Percentiles rank a stretch among this genome's conserved stretches.
Evolutionary conservation across 2,888 invertebrate genomes (phyloP).

Genomic region (Anthrax anthrax): DNA sequence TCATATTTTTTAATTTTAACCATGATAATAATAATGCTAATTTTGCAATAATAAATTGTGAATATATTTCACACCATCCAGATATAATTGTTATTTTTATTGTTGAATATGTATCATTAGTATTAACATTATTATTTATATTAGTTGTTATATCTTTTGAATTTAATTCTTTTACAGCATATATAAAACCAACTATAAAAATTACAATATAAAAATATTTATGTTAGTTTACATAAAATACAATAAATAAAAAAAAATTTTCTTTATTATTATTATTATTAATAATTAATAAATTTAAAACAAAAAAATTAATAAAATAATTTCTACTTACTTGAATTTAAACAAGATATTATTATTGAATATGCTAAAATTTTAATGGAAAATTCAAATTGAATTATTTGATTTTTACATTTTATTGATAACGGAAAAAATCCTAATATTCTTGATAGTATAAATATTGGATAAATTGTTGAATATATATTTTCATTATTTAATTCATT

Average conservation of each 20-base stretch:
- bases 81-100: conserved; percentile 17
- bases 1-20: conserved; percentile 14
- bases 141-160: conserved; percentile 3
- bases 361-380: conserved; percentile 11
- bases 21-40: conserved; percentile 17
- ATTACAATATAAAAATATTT: too few species aligned
- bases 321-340: conserved; percentile 13
- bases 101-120: conserved; percentile 12
- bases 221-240: too few species aligned
- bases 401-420: too few species aligned
- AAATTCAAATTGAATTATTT: conserved; percentile 8
- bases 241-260: too few species aligned
- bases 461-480: conserved; percentile 16
- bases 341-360: conserved; percentile 8
- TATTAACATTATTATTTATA: too few species aligned
- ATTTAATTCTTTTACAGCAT: conserved; percentile 12
- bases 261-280: too few species aligned
- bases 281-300: too few species aligned
- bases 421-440: conserved; percentile 16
- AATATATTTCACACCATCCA: conserved; percentile 19
- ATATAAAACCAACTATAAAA: conserved; percentile 16
- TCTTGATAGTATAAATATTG: conserved; percentile 19
- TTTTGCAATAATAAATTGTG: conserved; percentile 16
- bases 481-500: too few species aligned
- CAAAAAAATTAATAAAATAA: too few species aligned